phyloP scores from a whole-genome alignment of 2,797 vertebrate species.

The Chaetodon trifasciatus region DNA sequence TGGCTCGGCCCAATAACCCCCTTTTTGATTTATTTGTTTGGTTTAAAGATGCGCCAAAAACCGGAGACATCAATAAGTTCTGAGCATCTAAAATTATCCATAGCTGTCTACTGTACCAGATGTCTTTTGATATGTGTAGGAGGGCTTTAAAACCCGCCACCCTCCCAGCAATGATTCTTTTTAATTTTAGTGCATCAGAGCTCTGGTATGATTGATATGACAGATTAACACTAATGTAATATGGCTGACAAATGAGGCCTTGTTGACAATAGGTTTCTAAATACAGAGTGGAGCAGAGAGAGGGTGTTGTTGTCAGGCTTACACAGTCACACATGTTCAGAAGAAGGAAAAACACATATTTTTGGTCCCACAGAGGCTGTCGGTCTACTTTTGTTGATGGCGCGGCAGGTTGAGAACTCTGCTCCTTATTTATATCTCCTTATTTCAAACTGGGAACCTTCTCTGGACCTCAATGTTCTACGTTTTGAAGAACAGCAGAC shows the following conservation, averaged over 20 bases:
- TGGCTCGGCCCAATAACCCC: not conserved
- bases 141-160: slow-evolving; percentile 10
- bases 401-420: not conserved
- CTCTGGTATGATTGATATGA: slow-evolving; percentile 35
- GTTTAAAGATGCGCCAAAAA: slow-evolving; percentile 7
- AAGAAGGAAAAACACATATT: not conserved
- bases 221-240: slow-evolving; percentile 46
- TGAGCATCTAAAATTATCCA: slow-evolving; percentile 23
- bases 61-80: not conserved
- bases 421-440: not conserved
- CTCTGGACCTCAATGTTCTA: not conserved
- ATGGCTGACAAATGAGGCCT: slow-evolving; percentile 31
- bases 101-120: not conserved
- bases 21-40: not conserved
- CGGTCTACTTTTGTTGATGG: not conserved
- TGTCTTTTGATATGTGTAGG: slow-evolving; percentile 9
- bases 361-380: slow-evolving; percentile 9
- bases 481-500: slow-evolving; percentile 1
- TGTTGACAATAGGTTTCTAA: slow-evolving; percentile 42
- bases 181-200: slow-evolving; percentile 23
- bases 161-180: not conserved
- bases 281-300: slow-evolving; percentile 29
- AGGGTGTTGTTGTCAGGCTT: not conserved
- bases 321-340: not conserved
- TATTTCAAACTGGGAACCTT: slow-evolving; percentile 2